These are phyloP conservation scores for Sycophaga agraensis DNA, from an alignment of 1,140 invertebrate species.

Conservation along the genomic window DNA sequence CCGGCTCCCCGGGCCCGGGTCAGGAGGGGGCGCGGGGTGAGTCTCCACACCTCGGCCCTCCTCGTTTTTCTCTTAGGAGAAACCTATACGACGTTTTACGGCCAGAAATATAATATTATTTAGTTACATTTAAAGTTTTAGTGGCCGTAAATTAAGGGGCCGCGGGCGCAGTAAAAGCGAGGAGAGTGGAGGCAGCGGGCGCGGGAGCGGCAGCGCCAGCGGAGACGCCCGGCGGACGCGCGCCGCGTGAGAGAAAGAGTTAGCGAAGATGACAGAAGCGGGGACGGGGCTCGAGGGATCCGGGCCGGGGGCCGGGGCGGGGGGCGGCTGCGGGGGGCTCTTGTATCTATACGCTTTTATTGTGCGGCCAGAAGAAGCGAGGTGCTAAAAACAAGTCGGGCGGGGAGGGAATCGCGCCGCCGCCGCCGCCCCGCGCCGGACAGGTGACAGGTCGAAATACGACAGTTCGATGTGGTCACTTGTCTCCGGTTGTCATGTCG, in stretches of 20 bases:
- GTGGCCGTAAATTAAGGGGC: conserved; percentile 12
- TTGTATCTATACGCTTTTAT: conserved; percentile 34
- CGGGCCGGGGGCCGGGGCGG: background rate
- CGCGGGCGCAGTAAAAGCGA: conserved; percentile 4
- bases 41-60: too few species aligned
- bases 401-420: too few species aligned
- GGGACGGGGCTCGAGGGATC: background rate
- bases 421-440: too few species aligned
- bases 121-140: conserved; percentile 23
- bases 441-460: conserved; percentile 50
- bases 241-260: conserved; percentile 1
- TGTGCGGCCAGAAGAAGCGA: conserved; percentile 10
- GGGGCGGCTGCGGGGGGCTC: background rate
- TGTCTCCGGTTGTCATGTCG: conserved; percentile 43
- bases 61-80: background rate
- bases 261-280: background rate
- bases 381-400: background rate
- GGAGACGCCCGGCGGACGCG: background rate
- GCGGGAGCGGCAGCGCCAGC: background rate
- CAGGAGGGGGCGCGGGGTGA: too few species aligned
- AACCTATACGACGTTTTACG: background rate
- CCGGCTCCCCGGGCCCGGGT: too few species aligned
- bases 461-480: conserved; percentile 54
- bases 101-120: conserved; percentile 21
- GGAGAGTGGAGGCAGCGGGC: background rate